Percentiles rank a stretch among this genome's conserved stretches.
phyloP scores from a whole-genome alignment of 2,797 vertebrate species.

The Aphelocoma californica region DNA sequence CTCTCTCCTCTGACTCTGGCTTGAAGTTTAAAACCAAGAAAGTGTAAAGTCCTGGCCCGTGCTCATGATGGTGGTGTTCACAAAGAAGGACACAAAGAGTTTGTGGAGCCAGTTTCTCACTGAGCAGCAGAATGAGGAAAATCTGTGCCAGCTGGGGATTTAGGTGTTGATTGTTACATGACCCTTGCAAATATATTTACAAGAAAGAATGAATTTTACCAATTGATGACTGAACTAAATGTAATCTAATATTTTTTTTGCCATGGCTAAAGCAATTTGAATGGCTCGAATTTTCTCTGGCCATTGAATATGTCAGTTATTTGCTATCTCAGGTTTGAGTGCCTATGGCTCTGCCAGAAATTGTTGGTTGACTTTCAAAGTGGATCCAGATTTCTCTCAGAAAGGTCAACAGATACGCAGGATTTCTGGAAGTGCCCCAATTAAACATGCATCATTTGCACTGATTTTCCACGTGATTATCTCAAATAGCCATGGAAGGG shows the following conservation, averaged over 20 bases:
- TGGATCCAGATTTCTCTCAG: conserved; percentile 34
- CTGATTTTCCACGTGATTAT: conserved; percentile 70
- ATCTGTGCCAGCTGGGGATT: neutral
- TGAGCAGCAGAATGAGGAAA: neutral
- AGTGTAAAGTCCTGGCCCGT: neutral
- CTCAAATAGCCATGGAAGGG: conserved; percentile 50
- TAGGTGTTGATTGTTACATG: neutral
- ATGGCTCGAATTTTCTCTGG: neutral
- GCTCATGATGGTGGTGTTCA: neutral
- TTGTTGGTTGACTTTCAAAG: conserved; percentile 48
- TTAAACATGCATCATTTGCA: conserved; percentile 64
- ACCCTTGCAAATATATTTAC: neutral
- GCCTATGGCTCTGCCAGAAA: neutral
- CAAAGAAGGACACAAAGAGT: neutral
- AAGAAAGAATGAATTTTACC: neutral
- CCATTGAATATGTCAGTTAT: neutral
- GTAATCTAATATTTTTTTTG: neutral
- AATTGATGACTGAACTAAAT: neutral
- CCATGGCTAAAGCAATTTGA: neutral
- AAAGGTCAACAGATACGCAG: conserved; percentile 25
- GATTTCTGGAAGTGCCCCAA: conserved; percentile 39
- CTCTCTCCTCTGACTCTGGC: neutral
- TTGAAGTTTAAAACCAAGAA: neutral
- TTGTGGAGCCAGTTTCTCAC: neutral
- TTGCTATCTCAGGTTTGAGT: neutral